These are phyloP conservation scores for Mus caroli DNA, from an alignment of 2,797 vertebrate genomes.

Conservation along the genomic window DNA sequence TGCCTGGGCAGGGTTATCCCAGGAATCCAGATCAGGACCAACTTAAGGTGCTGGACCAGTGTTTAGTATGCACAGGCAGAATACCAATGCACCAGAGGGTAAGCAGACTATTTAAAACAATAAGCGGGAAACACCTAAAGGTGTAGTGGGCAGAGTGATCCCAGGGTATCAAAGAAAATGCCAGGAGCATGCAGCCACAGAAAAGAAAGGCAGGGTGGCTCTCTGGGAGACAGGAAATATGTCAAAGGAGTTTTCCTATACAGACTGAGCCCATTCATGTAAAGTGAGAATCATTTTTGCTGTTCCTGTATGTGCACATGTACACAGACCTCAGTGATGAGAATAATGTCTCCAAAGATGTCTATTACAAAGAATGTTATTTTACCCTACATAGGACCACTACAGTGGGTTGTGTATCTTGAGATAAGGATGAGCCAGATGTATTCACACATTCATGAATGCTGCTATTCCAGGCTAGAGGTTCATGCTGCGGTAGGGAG, in stretches of 20 bases:
- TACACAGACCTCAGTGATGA: background rate
- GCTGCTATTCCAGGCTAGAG: background rate
- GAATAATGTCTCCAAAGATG: background rate
- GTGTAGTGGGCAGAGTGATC: background rate
- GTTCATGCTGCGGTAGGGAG: background rate
- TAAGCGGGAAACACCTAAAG: too few species aligned
- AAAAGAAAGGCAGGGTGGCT: background rate
- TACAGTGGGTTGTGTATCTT: background rate
- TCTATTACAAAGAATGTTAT: background rate
- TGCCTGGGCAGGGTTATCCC: background rate
- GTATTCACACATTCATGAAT: background rate
- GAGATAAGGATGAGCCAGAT: background rate
- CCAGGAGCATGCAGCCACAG: background rate
- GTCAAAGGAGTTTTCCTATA: background rate
- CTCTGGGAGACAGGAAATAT: too few species aligned
- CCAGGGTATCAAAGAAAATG: background rate
- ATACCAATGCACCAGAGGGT: background rate
- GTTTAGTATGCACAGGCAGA: background rate
- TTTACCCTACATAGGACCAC: too few species aligned
- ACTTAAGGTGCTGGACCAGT: background rate
- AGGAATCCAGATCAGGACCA: background rate
- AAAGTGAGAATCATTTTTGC: background rate
- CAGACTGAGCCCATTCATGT: too few species aligned
- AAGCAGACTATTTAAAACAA: background rate
- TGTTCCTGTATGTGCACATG: background rate